Conservation (phyloP, 1,140 invertebrate species). For the Prorops nasuta region DNA sequence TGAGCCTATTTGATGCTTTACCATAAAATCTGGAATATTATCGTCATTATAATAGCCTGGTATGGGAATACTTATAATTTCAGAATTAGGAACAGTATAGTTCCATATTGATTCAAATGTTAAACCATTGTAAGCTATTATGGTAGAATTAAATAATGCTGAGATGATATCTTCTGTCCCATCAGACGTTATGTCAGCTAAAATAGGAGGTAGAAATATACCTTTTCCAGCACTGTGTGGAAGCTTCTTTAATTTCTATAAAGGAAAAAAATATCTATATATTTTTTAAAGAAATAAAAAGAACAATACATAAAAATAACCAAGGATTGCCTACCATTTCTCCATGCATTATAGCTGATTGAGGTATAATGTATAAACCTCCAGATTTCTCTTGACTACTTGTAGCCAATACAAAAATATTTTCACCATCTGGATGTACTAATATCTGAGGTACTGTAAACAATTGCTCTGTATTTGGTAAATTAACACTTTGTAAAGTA, state of each 20-base stretch:
- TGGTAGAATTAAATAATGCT: conserved; percentile 70
- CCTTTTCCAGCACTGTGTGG: conserved; percentile 55
- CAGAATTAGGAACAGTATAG: conserved; percentile 63
- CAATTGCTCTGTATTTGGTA: conserved; percentile 70
- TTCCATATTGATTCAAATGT: conserved; percentile 72
- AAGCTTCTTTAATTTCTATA: conserved; percentile 48
- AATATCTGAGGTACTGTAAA: conserved; percentile 70
- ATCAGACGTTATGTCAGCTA: conserved; percentile 76
- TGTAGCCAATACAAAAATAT: conserved; percentile 68
- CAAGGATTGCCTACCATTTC: conserved; percentile 54
- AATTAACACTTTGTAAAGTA: conserved; percentile 63
- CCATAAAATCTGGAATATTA: conserved; percentile 77
- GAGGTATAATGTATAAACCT: conserved; percentile 65
- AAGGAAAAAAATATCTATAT: conserved; percentile 18
- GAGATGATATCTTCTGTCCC: conserved; percentile 71
- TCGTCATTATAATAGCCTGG: conserved; percentile 82
- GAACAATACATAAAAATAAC: conserved; percentile 5
- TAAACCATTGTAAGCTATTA: conserved; percentile 72
- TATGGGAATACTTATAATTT: conserved; percentile 71
- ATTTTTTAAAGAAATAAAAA: conserved; percentile 1
- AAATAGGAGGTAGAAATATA: conserved; percentile 67
- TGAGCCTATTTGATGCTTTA: conserved; percentile 75
- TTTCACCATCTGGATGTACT: conserved; percentile 59
- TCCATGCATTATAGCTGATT: conserved; percentile 60
- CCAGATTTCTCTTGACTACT: conserved; percentile 74